phyloP scores from a whole-genome alignment of 2,113 vertebrate genomes.

The Mustela nigripes region DNA sequence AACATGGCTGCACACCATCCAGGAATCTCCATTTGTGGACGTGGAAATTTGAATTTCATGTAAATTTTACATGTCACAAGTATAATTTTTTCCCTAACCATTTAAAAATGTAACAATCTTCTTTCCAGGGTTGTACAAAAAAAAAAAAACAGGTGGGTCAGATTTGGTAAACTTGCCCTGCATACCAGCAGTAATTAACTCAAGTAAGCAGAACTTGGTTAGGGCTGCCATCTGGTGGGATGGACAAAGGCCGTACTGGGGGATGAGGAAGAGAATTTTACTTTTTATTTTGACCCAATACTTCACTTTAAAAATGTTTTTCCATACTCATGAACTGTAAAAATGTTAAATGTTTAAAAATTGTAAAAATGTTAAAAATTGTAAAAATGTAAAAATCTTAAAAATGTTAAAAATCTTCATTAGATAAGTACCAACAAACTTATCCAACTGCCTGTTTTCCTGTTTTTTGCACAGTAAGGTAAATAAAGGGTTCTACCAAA shows the following conservation, averaged over 20 bases:
- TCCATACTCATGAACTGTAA: background rate
- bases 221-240: no score
- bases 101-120: slow-evolving; percentile 10
- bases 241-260: background rate
- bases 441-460: background rate
- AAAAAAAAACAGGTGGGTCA: background rate
- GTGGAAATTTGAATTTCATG: background rate
- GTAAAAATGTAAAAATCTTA: no score
- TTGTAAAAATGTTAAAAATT: no score
- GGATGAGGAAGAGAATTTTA: background rate
- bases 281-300: background rate
- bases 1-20: accelerated
- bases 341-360: no score
- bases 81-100: background rate
- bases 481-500: background rate
- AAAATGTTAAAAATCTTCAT: background rate
- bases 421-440: background rate
- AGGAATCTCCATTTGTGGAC: background rate
- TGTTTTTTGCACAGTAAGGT: background rate
- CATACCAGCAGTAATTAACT: background rate
- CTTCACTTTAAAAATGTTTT: background rate
- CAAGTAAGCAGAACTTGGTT: background rate
- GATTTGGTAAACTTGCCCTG: background rate
- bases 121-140: background rate
- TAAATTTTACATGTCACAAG: background rate